phyloP scores from a whole-genome alignment of 2,113 vertebrate species.

The Ranitomeya imitator region DNA sequence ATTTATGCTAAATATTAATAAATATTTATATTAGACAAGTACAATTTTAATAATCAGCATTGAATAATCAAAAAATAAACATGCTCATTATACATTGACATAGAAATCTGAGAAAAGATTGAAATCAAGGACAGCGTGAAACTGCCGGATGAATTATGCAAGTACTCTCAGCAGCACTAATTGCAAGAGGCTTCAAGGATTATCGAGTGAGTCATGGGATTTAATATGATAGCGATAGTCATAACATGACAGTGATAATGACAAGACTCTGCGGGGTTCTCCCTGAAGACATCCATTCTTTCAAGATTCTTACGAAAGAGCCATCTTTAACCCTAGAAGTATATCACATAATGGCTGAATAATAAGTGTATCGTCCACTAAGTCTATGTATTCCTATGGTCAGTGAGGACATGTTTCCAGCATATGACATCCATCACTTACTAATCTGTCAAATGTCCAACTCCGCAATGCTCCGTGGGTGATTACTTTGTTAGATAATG shows the following conservation, averaged over 20 bases:
- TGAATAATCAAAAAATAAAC: neutral
- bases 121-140: neutral
- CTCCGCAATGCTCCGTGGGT: neutral
- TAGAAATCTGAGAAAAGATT: neutral
- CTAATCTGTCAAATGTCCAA: neutral
- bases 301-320: neutral
- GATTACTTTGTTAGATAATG: neutral
- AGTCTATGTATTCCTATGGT: neutral
- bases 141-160: conserved; percentile 2
- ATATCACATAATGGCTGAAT: neutral
- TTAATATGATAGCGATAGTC: neutral
- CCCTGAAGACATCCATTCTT: neutral
- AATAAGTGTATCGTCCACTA: neutral
- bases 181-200: neutral
- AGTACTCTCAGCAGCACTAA: neutral
- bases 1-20: neutral
- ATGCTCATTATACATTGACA: neutral
- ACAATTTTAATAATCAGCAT: neutral
- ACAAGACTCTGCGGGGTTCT: neutral
- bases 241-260: neutral
- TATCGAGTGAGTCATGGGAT: neutral
- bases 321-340: neutral
- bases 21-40: neutral
- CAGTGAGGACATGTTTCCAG: neutral
- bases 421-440: neutral